phyloP scores from a whole-genome alignment of 2,888 invertebrate genomes.

The Sinhomidia bicolor region DNA sequence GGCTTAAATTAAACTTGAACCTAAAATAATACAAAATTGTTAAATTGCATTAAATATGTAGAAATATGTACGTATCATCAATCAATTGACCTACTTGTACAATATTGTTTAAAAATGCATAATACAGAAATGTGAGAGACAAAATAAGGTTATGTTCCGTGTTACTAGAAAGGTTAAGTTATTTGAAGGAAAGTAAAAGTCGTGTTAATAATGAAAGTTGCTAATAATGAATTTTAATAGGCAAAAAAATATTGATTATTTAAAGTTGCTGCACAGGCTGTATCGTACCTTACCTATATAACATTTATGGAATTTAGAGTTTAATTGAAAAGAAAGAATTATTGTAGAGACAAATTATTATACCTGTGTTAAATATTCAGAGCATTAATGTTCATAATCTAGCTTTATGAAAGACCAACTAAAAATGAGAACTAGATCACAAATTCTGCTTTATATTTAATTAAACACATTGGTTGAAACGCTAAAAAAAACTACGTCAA shows the following conservation, averaged over 20 bases:
- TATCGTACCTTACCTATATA: conserved; percentile 23
- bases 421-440: background rate
- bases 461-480: background rate
- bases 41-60: conserved; percentile 3
- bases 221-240: background rate
- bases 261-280: background rate
- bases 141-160: conserved; percentile 5
- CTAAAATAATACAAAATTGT: background rate
- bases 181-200: background rate
- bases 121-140: background rate
- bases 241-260: too few species aligned
- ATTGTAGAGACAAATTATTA: background rate
- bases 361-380: conserved; percentile 5
- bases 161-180: conserved; percentile 11
- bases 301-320: background rate
- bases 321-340: background rate
- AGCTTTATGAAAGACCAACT: conserved; percentile 37
- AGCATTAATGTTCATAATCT: background rate
- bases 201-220: background rate
- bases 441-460: background rate
- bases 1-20: conserved; percentile 41
- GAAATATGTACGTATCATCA: background rate
- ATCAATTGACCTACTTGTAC: conserved; percentile 12
- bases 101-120: background rate
- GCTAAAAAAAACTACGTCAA: background rate